A percentile compares a stretch with the other conserved stretches of the same genome.
These are phyloP conservation scores for Epistrophe eligans DNA, from an alignment of 2,888 invertebrate species.

Conservation along the genomic window DNA sequence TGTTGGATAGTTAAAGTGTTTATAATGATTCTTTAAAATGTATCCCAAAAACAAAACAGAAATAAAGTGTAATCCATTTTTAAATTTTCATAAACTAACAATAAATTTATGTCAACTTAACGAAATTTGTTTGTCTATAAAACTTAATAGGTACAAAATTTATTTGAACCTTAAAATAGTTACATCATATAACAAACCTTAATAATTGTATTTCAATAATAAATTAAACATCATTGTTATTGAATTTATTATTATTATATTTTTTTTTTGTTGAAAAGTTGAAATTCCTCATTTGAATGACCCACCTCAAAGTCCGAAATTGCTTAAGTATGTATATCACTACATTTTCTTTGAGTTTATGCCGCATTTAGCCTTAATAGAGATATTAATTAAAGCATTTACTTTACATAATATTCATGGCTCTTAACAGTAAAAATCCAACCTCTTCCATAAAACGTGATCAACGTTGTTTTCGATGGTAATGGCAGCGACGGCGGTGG, in stretches of 20 bases:
- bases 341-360: constrained; percentile 28
- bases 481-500: background rate
- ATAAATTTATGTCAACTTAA: no score
- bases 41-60: no score
- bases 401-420: constrained; percentile 9
- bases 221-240: background rate
- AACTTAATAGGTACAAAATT: no score
- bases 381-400: constrained; percentile 50
- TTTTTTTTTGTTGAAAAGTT: background rate
- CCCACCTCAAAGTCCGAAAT: constrained; percentile 11
- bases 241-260: no score
- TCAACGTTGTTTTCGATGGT: constrained; percentile 13
- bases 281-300: constrained; percentile 7
- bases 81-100: no score
- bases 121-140: no score
- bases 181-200: background rate
- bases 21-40: no score
- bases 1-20: no score
- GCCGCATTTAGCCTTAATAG: constrained; percentile 45
- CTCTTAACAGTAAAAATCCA: constrained; percentile 22
- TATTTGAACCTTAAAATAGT: no score
- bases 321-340: background rate
- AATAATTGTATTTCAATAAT: background rate
- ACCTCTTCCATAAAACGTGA: constrained; percentile 18
- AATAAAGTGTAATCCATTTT: no score